A percentile compares a stretch with the other conserved stretches of the same genome.
Conservation (phyloP, 2,113 vertebrate genomes). For the Mionectes macconnelli region DNA sequence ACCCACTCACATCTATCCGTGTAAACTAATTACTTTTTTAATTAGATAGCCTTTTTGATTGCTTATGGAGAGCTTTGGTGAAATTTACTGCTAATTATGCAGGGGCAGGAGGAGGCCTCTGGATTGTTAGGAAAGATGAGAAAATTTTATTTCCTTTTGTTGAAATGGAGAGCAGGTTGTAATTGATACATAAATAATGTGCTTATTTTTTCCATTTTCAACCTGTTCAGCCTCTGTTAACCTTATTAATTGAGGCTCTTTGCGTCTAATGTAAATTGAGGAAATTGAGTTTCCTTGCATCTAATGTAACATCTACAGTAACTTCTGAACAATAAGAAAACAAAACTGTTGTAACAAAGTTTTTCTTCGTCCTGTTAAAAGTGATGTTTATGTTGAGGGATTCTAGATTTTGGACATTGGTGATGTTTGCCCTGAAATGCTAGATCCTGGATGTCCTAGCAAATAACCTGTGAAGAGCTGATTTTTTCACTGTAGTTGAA, state of each 20-base stretch:
- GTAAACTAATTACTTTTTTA: constrained; percentile 68
- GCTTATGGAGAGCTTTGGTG: constrained; percentile 50
- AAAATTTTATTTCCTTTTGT: constrained; percentile 53
- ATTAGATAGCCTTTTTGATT: constrained; percentile 63
- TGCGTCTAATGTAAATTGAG: background rate
- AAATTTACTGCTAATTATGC: constrained; percentile 54
- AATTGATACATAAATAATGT: constrained; percentile 50
- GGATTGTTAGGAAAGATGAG: constrained; percentile 38
- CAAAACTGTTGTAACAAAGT: background rate
- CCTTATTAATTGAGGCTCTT: constrained; percentile 32
- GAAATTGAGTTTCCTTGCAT: background rate
- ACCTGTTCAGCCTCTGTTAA: constrained; percentile 35
- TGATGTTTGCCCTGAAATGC: background rate
- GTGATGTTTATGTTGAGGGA: background rate
- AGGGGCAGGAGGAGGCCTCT: constrained; percentile 22
- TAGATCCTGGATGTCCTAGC: background rate
- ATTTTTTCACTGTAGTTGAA: background rate
- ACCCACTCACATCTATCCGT: constrained; percentile 44
- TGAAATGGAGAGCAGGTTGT: constrained; percentile 32
- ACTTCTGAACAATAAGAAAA: background rate
- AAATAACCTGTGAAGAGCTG: background rate
- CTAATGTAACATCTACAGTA: background rate
- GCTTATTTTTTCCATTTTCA: constrained; percentile 46
- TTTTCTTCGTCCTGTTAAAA: background rate
- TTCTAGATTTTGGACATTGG: background rate